phyloP scores from a whole-genome alignment of 2,113 vertebrate species.

The Pluvialis apricaria region DNA sequence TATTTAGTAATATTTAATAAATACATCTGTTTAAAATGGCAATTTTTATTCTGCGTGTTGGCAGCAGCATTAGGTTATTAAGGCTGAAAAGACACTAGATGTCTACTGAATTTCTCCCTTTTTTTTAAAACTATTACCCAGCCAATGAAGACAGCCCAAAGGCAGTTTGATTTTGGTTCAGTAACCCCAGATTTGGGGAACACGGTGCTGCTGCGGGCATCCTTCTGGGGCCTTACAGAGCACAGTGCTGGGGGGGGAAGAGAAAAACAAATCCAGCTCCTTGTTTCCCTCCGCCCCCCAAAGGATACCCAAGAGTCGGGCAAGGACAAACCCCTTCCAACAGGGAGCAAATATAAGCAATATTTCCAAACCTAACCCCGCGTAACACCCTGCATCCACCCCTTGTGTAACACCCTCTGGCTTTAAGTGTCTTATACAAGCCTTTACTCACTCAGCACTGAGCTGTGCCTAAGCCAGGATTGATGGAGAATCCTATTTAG shows the following conservation, averaged over 20 bases:
- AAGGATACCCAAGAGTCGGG: neutral
- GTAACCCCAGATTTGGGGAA: neutral
- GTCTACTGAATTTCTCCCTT: neutral
- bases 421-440: conserved; percentile 50
- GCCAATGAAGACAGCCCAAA: neutral
- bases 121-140: neutral
- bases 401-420: conserved; percentile 48
- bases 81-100: neutral
- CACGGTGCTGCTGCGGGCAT: rapidly evolving
- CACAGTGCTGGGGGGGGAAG: neutral
- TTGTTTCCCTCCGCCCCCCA: neutral
- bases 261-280: neutral
- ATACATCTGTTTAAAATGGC: neutral
- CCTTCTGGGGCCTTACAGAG: neutral
- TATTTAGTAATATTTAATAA: neutral
- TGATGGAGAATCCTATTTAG: conserved; percentile 51
- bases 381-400: neutral
- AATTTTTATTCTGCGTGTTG: neutral
- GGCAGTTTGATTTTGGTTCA: neutral
- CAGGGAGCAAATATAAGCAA: neutral
- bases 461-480: conserved; percentile 61
- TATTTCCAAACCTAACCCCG: neutral
- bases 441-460: conserved; percentile 15
- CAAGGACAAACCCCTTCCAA: neutral
- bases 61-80: neutral